Evolutionary conservation across 2,797 vertebrate species (phyloP).

Genomic region (Cyprinella venusta): DNA sequence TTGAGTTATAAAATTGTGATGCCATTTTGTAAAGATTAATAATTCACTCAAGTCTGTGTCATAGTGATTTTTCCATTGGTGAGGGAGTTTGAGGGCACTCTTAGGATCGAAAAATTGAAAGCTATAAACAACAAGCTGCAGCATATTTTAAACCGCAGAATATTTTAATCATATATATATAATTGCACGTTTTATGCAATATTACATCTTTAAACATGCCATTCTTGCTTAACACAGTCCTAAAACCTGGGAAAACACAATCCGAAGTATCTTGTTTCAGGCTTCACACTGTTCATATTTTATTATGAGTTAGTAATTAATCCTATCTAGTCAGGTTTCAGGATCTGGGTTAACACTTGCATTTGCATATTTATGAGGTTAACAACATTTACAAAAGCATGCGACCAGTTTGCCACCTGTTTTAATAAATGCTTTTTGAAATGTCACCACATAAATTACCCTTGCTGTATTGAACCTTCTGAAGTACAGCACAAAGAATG

Average conservation of each 20-base stretch:
- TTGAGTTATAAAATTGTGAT: neutral
- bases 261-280: neutral
- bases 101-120: neutral
- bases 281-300: neutral
- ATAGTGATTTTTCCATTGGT: neutral
- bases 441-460: neutral
- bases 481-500: neutral
- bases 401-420: neutral
- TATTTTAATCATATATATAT: too few relatives aligned
- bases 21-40: neutral
- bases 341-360: neutral
- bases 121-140: neutral
- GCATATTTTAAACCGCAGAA: neutral
- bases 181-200: neutral
- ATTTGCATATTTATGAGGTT: slow-evolving; percentile 18
- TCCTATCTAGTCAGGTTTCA: neutral
- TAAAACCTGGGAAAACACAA: neutral
- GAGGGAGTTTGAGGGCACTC: neutral
- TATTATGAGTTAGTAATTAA: neutral
- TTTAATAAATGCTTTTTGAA: neutral
- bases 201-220: neutral
- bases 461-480: neutral
- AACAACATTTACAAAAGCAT: neutral
- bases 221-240: neutral
- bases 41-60: neutral